These are phyloP conservation scores for Progne subis DNA, from an alignment of 2,113 vertebrate genomes.

Conservation along the genomic window DNA sequence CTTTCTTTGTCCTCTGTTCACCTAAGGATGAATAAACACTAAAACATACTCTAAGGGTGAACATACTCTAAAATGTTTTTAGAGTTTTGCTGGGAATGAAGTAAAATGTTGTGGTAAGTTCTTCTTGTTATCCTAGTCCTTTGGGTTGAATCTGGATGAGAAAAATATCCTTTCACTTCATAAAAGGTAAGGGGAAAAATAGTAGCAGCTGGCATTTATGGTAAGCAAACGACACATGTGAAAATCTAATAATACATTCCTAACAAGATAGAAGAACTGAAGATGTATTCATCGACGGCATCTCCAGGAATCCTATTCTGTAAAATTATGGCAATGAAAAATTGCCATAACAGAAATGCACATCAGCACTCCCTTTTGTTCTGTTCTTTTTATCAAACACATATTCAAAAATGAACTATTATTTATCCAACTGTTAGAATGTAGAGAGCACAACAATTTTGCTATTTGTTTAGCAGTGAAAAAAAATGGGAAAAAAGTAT, in stretches of 20 bases:
- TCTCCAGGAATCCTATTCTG: neutral
- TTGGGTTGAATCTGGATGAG: neutral
- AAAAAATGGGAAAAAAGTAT: accelerated
- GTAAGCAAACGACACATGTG: neutral
- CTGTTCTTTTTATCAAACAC: neutral
- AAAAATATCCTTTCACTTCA: neutral
- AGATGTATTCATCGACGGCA: neutral
- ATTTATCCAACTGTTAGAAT: neutral
- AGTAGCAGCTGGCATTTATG: neutral
- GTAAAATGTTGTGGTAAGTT: neutral
- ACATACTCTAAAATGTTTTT: neutral
- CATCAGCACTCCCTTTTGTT: neutral
- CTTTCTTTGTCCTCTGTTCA: neutral
- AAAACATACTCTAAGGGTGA: neutral
- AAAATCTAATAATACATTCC: neutral
- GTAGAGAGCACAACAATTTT: neutral
- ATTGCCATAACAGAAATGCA: neutral
- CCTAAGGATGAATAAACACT: neutral
- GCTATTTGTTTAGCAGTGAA: neutral
- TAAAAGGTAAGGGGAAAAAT: neutral
- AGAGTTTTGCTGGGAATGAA: neutral
- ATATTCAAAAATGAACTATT: neutral
- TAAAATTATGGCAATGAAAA: neutral
- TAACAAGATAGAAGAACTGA: neutral
- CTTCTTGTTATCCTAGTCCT: neutral